A percentile compares a stretch with the other conserved stretches of the same genome.
These are phyloP conservation scores for Cepaea nemoralis DNA, from an alignment of 1,140 invertebrate genomes.

Conservation along the genomic window DNA sequence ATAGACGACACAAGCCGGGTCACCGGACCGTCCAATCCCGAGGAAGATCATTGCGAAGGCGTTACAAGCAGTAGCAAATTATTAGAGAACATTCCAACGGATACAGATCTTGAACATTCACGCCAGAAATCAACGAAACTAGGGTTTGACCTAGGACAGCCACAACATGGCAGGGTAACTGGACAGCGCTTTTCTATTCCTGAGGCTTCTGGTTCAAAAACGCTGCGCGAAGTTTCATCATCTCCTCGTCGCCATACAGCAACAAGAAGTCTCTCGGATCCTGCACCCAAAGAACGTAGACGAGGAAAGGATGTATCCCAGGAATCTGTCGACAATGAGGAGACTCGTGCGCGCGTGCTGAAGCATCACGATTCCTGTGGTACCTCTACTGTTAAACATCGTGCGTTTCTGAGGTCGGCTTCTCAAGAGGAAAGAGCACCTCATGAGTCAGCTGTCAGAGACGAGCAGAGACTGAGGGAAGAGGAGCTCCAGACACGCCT, in stretches of 20 bases:
- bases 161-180: not conserved
- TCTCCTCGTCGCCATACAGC: not conserved
- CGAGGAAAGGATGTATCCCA: too few species aligned
- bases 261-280: not conserved
- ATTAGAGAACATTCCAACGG: not conserved
- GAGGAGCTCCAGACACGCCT: slow-evolving; percentile 8
- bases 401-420: not conserved
- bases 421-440: not conserved
- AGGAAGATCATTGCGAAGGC: not conserved
- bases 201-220: not conserved
- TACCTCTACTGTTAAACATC: too few species aligned
- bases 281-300: not conserved
- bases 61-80: slow-evolving; percentile 14
- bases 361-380: not conserved
- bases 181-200: too few species aligned
- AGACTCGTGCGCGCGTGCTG: not conserved
- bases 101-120: not conserved
- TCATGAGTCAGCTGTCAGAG: not conserved
- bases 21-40: not conserved
- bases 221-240: not conserved
- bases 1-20: not conserved
- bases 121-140: not conserved
- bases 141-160: not conserved
- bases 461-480: slow-evolving; percentile 6
- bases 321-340: too few species aligned